A percentile compares a stretch with the other conserved stretches of the same genome.
These are phyloP conservation scores for Leucoptera coffeella DNA, from an alignment of 2,888 invertebrate species.

Conservation along the genomic window DNA sequence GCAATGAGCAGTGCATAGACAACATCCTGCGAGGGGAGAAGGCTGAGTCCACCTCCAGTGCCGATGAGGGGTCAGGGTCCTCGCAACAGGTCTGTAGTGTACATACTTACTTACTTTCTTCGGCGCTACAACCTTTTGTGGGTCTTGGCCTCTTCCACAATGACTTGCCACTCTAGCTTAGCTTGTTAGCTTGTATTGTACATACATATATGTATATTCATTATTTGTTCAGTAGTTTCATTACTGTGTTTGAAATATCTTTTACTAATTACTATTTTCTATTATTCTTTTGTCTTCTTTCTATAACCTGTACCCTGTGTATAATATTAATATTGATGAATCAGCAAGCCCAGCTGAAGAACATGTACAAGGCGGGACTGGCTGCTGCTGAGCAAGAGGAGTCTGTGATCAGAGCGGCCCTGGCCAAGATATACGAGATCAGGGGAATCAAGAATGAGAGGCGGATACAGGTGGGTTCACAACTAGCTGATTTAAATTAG, in stretches of 20 bases:
- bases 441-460: slow-evolving; percentile 83
- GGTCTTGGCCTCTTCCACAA: no score
- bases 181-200: no score
- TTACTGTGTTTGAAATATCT: no score
- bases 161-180: no score
- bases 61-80: slow-evolving; percentile 32
- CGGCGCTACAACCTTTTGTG: no score
- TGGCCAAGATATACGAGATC: slow-evolving; percentile 86
- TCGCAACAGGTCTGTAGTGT: slow-evolving; percentile 27
- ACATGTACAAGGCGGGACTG: slow-evolving; percentile 71
- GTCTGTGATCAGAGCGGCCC: slow-evolving; percentile 70
- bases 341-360: slow-evolving; percentile 65
- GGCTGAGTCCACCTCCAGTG: slow-evolving; percentile 23
- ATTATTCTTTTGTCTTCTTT: no score
- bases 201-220: no score
- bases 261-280: no score
- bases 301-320: no score
- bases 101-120: no score
- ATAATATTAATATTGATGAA: slow-evolving; percentile 1
- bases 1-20: slow-evolving; percentile 74
- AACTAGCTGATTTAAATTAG: background rate
- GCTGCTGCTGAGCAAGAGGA: slow-evolving; percentile 82
- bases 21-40: slow-evolving; percentile 71
- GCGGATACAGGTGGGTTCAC: slow-evolving; percentile 61
- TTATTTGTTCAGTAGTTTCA: no score